These are phyloP conservation scores for Sericinus montela DNA, from an alignment of 2,888 invertebrate genomes.

Conservation along the genomic window DNA sequence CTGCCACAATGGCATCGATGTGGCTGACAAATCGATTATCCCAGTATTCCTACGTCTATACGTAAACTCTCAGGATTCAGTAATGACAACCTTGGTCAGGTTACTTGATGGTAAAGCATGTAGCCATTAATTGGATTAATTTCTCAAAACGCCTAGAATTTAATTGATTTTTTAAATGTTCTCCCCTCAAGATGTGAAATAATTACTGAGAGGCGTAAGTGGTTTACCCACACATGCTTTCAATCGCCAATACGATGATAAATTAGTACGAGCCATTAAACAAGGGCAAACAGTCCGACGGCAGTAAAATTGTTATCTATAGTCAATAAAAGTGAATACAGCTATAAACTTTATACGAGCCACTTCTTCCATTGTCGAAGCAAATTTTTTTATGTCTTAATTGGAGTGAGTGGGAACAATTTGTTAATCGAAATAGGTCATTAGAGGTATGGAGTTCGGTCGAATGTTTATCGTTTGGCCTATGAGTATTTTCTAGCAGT, in stretches of 20 bases:
- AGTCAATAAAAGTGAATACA: slow-evolving; percentile 3
- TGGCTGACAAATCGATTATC: too few relatives aligned
- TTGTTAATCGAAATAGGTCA: neutral
- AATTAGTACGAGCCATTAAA: slow-evolving; percentile 7
- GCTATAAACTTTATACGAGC: slow-evolving; percentile 5
- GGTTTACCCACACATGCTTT: neutral
- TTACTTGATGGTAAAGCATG: too few relatives aligned
- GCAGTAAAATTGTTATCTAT: slow-evolving; percentile 9
- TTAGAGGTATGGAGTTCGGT: neutral
- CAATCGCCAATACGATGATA: neutral
- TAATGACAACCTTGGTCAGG: too few relatives aligned
- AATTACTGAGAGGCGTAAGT: neutral
- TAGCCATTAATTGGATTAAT: too few relatives aligned
- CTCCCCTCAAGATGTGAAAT: too few relatives aligned
- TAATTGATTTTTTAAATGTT: too few relatives aligned
- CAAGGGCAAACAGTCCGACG: neutral
- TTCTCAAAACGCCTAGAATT: too few relatives aligned
- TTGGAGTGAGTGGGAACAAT: neutral
- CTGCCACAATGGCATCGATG: too few relatives aligned
- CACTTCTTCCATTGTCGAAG: slow-evolving; percentile 8
- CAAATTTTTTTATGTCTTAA: slow-evolving; percentile 7
- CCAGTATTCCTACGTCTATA: too few relatives aligned
- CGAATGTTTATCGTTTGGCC: neutral
- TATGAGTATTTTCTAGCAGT: too few relatives aligned
- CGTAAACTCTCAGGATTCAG: too few relatives aligned